phyloP scores from a whole-genome alignment of 1,140 invertebrate species.

The Prorops nasuta region DNA sequence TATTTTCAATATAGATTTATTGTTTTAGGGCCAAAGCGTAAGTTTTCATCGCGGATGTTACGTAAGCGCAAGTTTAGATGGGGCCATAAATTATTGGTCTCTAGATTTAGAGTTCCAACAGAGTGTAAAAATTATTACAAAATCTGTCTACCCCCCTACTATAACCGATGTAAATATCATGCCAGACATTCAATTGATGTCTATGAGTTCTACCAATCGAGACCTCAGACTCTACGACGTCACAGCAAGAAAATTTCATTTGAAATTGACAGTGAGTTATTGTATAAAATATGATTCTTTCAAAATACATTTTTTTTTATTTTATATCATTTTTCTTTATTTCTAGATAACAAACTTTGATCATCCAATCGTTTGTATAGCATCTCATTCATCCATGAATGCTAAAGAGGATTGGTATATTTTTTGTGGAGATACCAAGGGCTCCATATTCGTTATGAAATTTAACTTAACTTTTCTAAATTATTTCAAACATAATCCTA shows the following conservation, averaged over 20 bases:
- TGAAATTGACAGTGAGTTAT: conserved; percentile 54
- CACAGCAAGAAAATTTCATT: conserved; percentile 66
- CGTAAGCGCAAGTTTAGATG: conserved; percentile 67
- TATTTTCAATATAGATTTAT: not conserved
- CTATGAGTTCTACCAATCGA: conserved; percentile 66
- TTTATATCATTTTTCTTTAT: conserved; percentile 25
- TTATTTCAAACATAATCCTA: conserved; percentile 65
- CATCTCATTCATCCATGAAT: conserved; percentile 63
- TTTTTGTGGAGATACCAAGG: conserved; percentile 66
- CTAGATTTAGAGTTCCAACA: conserved; percentile 63
- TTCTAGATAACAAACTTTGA: conserved; percentile 47
- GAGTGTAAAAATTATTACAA: conserved; percentile 60
- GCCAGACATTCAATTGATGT: conserved; percentile 69
- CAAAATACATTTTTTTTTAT: conserved; percentile 8
- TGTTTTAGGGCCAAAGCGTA: conserved; percentile 51
- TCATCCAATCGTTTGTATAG: conserved; percentile 54
- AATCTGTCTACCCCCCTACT: conserved; percentile 62
- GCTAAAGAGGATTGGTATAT: conserved; percentile 60
- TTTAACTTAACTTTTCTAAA: conserved; percentile 62
- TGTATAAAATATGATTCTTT: conserved; percentile 2
- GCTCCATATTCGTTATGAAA: conserved; percentile 62
- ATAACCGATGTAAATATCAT: conserved; percentile 67
- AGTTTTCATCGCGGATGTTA: conserved; percentile 63
- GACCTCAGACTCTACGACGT: conserved; percentile 73
- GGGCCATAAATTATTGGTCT: conserved; percentile 70